Base-by-base conservation (phyloP, 2,888 invertebrate genomes). In the Melieria picta region DNA sequence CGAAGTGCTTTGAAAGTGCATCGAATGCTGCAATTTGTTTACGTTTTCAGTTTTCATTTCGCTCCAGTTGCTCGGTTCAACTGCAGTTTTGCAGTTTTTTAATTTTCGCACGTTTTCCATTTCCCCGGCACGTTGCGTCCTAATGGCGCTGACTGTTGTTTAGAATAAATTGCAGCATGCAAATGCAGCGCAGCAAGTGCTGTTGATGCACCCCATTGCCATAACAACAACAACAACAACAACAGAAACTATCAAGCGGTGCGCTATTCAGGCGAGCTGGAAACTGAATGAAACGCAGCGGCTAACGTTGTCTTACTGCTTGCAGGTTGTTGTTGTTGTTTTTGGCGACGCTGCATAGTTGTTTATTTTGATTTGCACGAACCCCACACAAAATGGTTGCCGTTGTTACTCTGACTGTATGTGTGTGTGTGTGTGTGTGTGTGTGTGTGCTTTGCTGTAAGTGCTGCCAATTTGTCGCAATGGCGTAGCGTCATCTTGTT, bases 401-500 rank as follows among this genome's bases (percentile, higher is more conserved):
- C 30, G 30, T 30, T 30, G 30, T 30, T 30, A 30, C 30, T 1
- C 30, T 30, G 30, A 30, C 30, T 30, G 30, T 30, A 3, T 30
- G 30, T 2, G 30, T 30, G 30, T 30, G 30, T 9, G 11, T 7
- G 11, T 52, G 11, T n/a, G n/a, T 30, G 30, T 2, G 30, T 30
- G 30, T 30, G 30, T 9, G 11, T 7, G 11, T 52, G 11, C 13
- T 52, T 52, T 13, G 30, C 4, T 16, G 9, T 57, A 61, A 61
- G 43, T 61, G 61, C 13, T 45, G 42, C 61, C 43, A 61, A 61
- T 61, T 61, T 61, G 61, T 11, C 61, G 10, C 46, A 61, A 43
- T 45, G 30, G 1, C 16, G 16, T 72, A 72, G 70, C 71, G 74
- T 62, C 72, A 76, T 76, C 69, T 72, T 76, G 68, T 69, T 70